phyloP scores from a whole-genome alignment of 2,888 invertebrate species.

The Embidobia sp. region DNA sequence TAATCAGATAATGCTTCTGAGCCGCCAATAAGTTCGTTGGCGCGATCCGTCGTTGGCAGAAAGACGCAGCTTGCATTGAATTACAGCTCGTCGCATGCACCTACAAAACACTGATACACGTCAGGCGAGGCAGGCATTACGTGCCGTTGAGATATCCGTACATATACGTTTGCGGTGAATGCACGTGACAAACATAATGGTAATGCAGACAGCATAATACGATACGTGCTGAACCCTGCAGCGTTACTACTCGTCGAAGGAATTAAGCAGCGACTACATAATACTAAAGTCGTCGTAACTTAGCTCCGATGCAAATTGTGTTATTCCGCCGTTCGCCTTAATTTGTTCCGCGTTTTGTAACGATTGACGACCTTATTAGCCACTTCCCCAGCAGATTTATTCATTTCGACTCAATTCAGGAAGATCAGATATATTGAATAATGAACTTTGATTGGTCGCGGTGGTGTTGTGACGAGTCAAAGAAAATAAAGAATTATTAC shows the following conservation, averaged over 20 bases:
- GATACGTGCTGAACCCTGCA: slow-evolving; percentile 53
- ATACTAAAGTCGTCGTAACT: slow-evolving; percentile 52
- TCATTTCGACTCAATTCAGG: too few species aligned
- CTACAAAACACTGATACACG: slow-evolving; percentile 53
- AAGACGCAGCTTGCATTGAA: slow-evolving; percentile 44
- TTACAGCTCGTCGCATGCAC: slow-evolving; percentile 44
- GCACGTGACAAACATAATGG: slow-evolving; percentile 64
- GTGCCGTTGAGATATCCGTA: slow-evolving; percentile 47
- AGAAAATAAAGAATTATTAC: too few species aligned
- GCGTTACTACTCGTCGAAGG: slow-evolving; percentile 43
- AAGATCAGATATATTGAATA: too few species aligned
- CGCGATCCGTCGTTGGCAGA: slow-evolving; percentile 31
- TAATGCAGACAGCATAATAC: slow-evolving; percentile 61
- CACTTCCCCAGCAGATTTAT: too few species aligned
- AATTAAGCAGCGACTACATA: slow-evolving; percentile 49
- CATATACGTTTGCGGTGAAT: slow-evolving; percentile 56
- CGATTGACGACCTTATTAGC: too few species aligned
- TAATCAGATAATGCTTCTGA: slow-evolving; percentile 41
- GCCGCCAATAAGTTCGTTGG: slow-evolving; percentile 45
- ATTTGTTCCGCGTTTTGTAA: too few species aligned
- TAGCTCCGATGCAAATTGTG: slow-evolving; percentile 32
- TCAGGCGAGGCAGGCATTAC: slow-evolving; percentile 55
- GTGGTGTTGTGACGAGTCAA: too few species aligned
- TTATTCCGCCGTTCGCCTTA: slow-evolving; percentile 13
- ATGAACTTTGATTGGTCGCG: too few species aligned